phyloP scores from a whole-genome alignment of 2,888 invertebrate genomes.

The Phengaris alcon region DNA sequence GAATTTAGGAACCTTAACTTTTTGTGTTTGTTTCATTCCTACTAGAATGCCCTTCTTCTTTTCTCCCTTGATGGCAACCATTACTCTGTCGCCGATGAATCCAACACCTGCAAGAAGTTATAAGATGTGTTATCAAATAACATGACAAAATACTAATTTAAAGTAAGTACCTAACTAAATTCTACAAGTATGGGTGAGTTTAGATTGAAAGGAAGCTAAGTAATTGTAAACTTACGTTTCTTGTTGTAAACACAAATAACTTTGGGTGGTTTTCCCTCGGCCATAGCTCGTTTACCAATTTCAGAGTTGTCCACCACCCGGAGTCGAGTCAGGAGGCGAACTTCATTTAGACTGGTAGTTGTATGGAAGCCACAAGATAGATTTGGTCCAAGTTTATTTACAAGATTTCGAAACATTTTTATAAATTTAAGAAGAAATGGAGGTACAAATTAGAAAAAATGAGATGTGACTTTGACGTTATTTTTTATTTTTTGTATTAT shows the following conservation, averaged over 20 bases:
- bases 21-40: conserved; percentile 91
- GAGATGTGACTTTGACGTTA: neutral
- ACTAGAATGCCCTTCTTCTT: conserved; percentile 92
- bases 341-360: conserved; percentile 80
- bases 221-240: conserved; percentile 62
- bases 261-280: conserved; percentile 94
- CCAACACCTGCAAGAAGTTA: conserved; percentile 65
- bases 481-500: neutral
- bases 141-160: neutral
- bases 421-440: conserved; percentile 16
- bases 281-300: conserved; percentile 96
- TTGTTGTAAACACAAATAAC: conserved; percentile 97
- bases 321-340: conserved; percentile 86
- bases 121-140: neutral
- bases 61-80: conserved; percentile 96
- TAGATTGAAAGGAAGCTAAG: neutral
- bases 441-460: neutral
- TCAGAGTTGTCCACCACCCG: conserved; percentile 98
- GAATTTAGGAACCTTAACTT: conserved; percentile 90
- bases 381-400: conserved; percentile 48
- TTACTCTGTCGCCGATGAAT: conserved; percentile 88
- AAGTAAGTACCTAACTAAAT: neutral
- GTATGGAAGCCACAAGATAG: conserved; percentile 76
- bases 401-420: conserved; percentile 59
- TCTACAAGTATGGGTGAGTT: neutral